These are phyloP conservation scores for Amitus sp. DNA, from an alignment of 2,888 invertebrate genomes.

Conservation along the genomic window DNA sequence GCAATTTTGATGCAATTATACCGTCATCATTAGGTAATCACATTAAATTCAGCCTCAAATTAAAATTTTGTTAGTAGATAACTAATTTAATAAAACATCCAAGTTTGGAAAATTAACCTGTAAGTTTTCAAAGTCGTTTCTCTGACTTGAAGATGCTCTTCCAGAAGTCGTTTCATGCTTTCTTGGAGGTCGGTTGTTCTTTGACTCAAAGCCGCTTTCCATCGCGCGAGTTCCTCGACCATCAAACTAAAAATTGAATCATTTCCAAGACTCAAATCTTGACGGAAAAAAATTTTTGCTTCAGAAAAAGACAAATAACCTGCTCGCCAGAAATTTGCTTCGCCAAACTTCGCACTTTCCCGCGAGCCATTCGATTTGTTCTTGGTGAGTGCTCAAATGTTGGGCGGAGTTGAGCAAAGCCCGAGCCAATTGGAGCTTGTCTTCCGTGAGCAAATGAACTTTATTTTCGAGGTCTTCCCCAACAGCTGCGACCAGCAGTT, in stretches of 20 bases:
- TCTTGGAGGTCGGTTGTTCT: constrained; percentile 77
- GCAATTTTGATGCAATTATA: no score
- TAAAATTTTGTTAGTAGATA: no score
- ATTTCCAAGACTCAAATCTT: neutral
- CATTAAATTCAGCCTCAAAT: no score
- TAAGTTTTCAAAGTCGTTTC: constrained; percentile 74
- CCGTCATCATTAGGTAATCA: no score
- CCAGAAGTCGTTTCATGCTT: constrained; percentile 75
- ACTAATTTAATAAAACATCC: neutral
- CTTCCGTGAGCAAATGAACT: constrained; percentile 91
- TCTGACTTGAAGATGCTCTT: constrained; percentile 75
- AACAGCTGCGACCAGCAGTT: constrained; percentile 91
- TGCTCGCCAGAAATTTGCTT: constrained; percentile 94
- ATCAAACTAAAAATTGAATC: constrained; percentile 78
- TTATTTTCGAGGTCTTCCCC: constrained; percentile 92
- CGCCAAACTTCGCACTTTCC: constrained; percentile 97
- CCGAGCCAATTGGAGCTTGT: constrained; percentile 87
- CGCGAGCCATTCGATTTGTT: constrained; percentile 91
- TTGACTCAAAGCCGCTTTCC: constrained; percentile 82
- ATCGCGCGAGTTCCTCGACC: constrained; percentile 90
- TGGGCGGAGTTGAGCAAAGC: constrained; percentile 88
- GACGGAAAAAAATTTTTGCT: no score
- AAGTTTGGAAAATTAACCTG: constrained; percentile 63
- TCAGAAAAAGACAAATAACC: constrained; percentile 67
- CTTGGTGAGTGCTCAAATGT: constrained; percentile 87